These are phyloP conservation scores for Syngnathus scovelli DNA, from an alignment of 2,113 vertebrate species.

Conservation along the genomic window DNA sequence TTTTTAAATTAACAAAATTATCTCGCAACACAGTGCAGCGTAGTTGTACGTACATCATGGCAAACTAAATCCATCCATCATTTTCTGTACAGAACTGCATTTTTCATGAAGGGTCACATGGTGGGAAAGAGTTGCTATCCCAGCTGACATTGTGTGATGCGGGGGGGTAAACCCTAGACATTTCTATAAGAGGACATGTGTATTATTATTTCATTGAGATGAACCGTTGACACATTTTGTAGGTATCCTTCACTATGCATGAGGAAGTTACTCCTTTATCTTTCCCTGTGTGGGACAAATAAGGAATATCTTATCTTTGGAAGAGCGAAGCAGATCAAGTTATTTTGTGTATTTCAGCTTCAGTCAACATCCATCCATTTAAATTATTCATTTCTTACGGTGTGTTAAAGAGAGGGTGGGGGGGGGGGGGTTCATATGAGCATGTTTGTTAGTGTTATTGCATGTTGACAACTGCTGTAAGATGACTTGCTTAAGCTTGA, in stretches of 20 bases:
- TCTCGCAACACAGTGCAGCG: too few relatives aligned
- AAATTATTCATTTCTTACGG: not conserved
- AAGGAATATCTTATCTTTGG: constrained; percentile 27
- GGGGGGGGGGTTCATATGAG: not conserved
- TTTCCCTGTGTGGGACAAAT: too few relatives aligned
- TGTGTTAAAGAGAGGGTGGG: not conserved
- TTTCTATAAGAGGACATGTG: too few relatives aligned
- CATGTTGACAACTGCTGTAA: constrained; percentile 13
- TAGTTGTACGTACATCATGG: not conserved
- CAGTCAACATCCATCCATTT: constrained; percentile 9
- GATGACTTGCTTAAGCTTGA: constrained; percentile 14
- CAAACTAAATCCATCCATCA: not conserved
- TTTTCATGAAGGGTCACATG: not conserved
- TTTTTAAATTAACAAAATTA: not conserved
- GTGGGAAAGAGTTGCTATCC: not conserved
- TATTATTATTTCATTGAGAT: not conserved
- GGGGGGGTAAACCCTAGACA: too few relatives aligned
- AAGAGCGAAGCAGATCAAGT: constrained; percentile 25
- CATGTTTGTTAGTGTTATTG: constrained; percentile 19
- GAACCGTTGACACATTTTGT: not conserved
- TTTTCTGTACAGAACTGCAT: not conserved
- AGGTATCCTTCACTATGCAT: not conserved
- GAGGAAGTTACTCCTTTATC: constrained; percentile 43
- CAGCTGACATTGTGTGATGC: not conserved
- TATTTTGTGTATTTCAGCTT: constrained; percentile 30